Conservation (phyloP, 2,113 vertebrate species). For the Thunnus thynnus region DNA sequence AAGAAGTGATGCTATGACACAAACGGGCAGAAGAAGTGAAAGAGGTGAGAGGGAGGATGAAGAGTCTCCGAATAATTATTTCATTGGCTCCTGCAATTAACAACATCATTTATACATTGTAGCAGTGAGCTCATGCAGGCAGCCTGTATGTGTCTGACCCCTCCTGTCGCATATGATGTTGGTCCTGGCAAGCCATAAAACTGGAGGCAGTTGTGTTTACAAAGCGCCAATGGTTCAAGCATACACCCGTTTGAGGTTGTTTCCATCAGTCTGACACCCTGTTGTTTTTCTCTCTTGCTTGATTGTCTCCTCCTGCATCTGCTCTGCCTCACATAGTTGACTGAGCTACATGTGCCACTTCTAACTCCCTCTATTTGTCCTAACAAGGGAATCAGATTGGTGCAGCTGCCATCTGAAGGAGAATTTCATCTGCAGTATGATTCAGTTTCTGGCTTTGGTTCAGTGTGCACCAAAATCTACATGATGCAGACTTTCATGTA, state of each 20-base stretch:
- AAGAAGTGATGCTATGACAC: conserved; percentile 39
- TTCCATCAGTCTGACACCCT: conserved; percentile 58
- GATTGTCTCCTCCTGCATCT: conserved; percentile 60
- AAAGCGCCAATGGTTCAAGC: conserved; percentile 30
- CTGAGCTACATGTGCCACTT: conserved; percentile 46
- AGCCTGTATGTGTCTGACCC: background rate
- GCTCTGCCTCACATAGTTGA: conserved; percentile 57
- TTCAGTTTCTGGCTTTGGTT: conserved; percentile 36
- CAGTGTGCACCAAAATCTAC: background rate
- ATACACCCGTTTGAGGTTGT: conserved; percentile 36
- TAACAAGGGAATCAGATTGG: conserved; percentile 61
- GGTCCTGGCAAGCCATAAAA: conserved; percentile 45
- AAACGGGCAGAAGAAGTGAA: conserved; percentile 1
- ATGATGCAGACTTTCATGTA: conserved; percentile 8
- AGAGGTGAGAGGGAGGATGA: conserved; percentile 6
- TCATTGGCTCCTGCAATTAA: conserved; percentile 7
- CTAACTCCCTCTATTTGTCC: conserved; percentile 41
- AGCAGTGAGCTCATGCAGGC: conserved; percentile 37
- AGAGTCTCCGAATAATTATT: conserved; percentile 24
- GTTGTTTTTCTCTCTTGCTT: conserved; percentile 54
- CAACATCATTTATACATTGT: conserved; percentile 14
- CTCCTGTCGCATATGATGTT: conserved; percentile 16
- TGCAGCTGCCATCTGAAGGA: conserved; percentile 45
- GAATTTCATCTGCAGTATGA: conserved; percentile 22
- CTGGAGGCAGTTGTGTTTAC: conserved; percentile 52